Base-by-base conservation (phyloP, 1,140 invertebrate species). In the Panonychus citri region DNA sequence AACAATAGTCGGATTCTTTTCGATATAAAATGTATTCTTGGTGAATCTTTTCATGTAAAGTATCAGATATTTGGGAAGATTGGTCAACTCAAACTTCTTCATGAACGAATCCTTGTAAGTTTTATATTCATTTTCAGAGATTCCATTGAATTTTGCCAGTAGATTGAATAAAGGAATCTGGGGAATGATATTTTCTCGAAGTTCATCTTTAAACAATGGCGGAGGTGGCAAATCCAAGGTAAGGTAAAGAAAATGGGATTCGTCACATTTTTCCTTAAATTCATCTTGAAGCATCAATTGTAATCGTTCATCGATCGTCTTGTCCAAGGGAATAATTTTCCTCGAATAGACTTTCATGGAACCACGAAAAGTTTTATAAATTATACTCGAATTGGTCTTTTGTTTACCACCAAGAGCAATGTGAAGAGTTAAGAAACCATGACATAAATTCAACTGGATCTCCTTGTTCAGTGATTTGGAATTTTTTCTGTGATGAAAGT, bases 1-100 rank as follows among this genome's bases (percentile, higher is more conserved):
- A 0, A 99, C 93, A 67, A 99, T 98, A 0, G 95, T 98, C 12
- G 90, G 90, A 76, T 99, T 99, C 71, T 99, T 99, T 67, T 99
- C 95, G 15, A 93, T 77, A 65, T 94, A 96, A 71, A 97, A 98
- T 28, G 89, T 94, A 69, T 98, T 99, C 71, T 93, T 98, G 3
- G 90, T 96, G 68, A 99, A 98, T 62, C 95, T 77, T 74, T 94
- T 93, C 49, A 97, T 91, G 62, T 93, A 96, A 52, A 98, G 70
- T 64, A 99, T 96, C 17, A 99, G 76, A 71, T 90, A 98, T n/a
- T 60, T 88, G 13, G 94, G 94, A 49, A 99, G 73, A 64, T 81
- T 75, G 0, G 85, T 88, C 27, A 99, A 83, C 73, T 97, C 87
- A 73, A 97, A 99, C 63, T 86, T 76, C 67, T 96, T 98, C 71